Percentiles rank a stretch among this genome's conserved stretches.
These are phyloP conservation scores for Schizotus pectinicornis DNA, from an alignment of 2,888 invertebrate genomes.

Conservation along the genomic window DNA sequence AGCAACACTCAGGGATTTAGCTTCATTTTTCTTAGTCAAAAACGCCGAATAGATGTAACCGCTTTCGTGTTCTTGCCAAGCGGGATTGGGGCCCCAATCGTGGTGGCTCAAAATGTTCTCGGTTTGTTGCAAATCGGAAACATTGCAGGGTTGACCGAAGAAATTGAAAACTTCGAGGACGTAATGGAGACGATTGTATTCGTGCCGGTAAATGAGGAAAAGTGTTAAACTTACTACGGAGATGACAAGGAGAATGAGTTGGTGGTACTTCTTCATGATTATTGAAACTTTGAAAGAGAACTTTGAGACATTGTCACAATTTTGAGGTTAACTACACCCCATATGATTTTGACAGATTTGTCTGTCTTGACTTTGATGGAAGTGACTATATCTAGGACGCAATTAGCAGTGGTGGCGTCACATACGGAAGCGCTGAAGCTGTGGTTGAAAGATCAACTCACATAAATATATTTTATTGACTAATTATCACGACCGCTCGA, in stretches of 20 bases:
- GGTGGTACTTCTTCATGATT: constrained; percentile 84
- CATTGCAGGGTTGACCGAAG: constrained; percentile 74
- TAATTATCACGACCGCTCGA: too few species aligned
- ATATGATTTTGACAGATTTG: constrained; percentile 18
- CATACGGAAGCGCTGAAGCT: too few species aligned
- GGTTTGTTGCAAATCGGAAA: constrained; percentile 49
- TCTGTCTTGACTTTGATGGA: too few species aligned
- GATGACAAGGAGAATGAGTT: constrained; percentile 73
- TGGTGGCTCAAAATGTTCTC: constrained; percentile 63
- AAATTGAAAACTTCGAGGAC: constrained; percentile 86
- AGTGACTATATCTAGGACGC: too few species aligned
- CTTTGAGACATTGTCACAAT: too few species aligned
- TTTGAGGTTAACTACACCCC: constrained; percentile 17
- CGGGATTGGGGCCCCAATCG: constrained; percentile 68
- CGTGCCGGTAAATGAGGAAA: constrained; percentile 82
- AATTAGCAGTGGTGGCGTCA: too few species aligned
- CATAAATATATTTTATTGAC: too few species aligned
- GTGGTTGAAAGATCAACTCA: too few species aligned
- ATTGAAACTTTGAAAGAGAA: neutral
- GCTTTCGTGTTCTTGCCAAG: constrained; percentile 71
- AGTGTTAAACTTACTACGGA: constrained; percentile 76
- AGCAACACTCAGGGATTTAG: constrained; percentile 67
- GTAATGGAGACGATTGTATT: constrained; percentile 82
- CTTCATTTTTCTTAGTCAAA: constrained; percentile 62
- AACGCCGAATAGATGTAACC: constrained; percentile 74